phyloP scores from a whole-genome alignment of 2,113 vertebrate genomes.

The Chascanopsetta lugubris region DNA sequence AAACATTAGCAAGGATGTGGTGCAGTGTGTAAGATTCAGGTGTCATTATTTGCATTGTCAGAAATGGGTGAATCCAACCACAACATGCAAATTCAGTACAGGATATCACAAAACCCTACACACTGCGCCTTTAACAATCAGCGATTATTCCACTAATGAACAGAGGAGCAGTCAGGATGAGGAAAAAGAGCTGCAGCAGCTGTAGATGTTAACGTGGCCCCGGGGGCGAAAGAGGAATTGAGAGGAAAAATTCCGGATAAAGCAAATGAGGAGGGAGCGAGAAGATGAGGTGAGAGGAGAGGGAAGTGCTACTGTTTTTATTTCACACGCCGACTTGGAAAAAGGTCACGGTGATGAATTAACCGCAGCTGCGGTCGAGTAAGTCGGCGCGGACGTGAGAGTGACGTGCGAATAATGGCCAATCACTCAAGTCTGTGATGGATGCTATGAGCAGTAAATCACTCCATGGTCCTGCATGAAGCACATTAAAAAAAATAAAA shows the following conservation, averaged over 20 bases:
- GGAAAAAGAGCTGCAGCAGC: neutral
- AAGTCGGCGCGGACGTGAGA: neutral
- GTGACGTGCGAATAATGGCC: neutral
- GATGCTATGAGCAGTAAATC: conserved; percentile 29
- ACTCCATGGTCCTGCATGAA: neutral
- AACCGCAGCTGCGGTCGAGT: neutral
- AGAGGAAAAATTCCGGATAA: neutral
- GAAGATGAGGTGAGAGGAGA: neutral
- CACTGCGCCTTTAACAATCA: neutral
- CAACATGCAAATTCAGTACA: too few species aligned
- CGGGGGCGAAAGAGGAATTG: neutral
- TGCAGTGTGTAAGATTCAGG: neutral
- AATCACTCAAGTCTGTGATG: conserved; percentile 22
- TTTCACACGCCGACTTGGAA: neutral
- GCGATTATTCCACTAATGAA: neutral
- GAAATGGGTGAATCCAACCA: too few species aligned
- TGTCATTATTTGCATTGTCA: too few species aligned
- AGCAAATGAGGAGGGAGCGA: neutral
- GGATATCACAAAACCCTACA: too few species aligned
- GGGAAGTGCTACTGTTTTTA: neutral
- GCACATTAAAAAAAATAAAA: conserved; percentile 41
- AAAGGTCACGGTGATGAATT: conserved; percentile 11
- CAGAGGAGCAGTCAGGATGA: neutral
- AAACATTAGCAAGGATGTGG: neutral
- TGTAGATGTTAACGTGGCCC: neutral